Evolutionary conservation across 2,888 invertebrate species (phyloP).

Genomic region (Tetropium fuscum): DNA sequence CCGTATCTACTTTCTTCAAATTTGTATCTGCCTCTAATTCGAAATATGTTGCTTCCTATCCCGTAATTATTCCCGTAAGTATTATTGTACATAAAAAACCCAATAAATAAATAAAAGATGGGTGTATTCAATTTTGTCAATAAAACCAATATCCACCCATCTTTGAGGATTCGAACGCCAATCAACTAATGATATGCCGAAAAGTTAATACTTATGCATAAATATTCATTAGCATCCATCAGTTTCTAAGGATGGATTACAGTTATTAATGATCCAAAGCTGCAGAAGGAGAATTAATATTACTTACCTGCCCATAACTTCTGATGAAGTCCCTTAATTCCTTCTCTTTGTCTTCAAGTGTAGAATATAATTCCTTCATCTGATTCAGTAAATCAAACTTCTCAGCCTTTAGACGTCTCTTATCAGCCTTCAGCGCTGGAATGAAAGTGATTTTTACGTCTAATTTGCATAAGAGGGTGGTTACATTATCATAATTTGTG

Average conservation of each 20-base stretch:
- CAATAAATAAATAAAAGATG: no score
- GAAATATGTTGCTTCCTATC: no score
- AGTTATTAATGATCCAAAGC: not conserved
- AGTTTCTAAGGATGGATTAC: not conserved
- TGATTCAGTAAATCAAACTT: slow-evolving; percentile 93
- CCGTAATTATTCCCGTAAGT: no score
- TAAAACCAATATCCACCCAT: no score
- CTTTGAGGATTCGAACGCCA: no score
- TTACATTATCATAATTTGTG: no score
- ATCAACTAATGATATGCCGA: no score
- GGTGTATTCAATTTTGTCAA: no score
- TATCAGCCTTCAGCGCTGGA: slow-evolving; percentile 85
- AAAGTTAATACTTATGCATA: not conserved
- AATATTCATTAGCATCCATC: not conserved
- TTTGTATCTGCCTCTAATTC: no score
- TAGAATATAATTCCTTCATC: slow-evolving; percentile 94
- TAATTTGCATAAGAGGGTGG: no score
- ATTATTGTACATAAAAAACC: no score
- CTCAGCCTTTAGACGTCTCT: slow-evolving; percentile 91
- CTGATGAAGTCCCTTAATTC: slow-evolving; percentile 94
- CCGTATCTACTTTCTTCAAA: no score
- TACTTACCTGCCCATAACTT: slow-evolving; percentile 88
- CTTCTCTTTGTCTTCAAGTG: slow-evolving; percentile 94
- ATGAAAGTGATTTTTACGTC: not conserved
- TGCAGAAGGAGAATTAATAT: slow-evolving; percentile 5